Evolutionary conservation across 2,888 invertebrate genomes (phyloP), one percentile per base, ranked within the genome.

Genomic region (Priocnemis perturbator): DNA sequence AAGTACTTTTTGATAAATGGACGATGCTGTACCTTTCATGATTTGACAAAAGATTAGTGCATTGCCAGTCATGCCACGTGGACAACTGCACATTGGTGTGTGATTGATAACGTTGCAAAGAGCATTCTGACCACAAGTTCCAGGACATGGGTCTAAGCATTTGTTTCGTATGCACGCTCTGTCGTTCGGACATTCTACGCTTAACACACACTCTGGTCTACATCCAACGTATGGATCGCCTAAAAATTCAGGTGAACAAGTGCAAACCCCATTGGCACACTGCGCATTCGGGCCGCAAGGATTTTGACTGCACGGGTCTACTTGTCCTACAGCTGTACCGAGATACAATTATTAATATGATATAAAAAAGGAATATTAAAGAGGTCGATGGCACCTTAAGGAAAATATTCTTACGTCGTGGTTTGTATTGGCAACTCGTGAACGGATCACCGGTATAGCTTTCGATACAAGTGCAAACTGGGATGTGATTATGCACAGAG

Each of bases 381-480:
- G 9, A 20, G 30, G 15, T 71, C 89, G 88, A 66, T 78, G 74
- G 14, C 87, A 83, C 67, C 14, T 37, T 52, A 44, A 44, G 5
- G n/a, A 11, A 37, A 44, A 9, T 44, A 37, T 37, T 26, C 81
- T 81, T 77, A 81, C 78, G 59, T 69, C 53, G 90, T 89, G 47
- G 90, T 89, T 92, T 91, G 56, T 91, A 90, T 76, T 89, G 90
- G 83, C 95, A 95, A 74, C 91, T 90, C 44, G 92, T 91, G 83
- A 95, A 95, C 45, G 95, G 94, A 91, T 95, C 94, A 48, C 96
- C 96, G 66, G 92, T 92, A 82, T 92, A 92, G 56, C 93, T 93
- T 64, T 87, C 85, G 2, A 91, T 90, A 83, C 94, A 94, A 23
- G 90, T 90, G 74, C 91, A 91, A 50, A 88, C 87, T 11, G 90